Percentiles rank a stretch among this genome's conserved stretches.
Conservation (phyloP, 2,888 invertebrate species). For the Antheraea assamensis region DNA sequence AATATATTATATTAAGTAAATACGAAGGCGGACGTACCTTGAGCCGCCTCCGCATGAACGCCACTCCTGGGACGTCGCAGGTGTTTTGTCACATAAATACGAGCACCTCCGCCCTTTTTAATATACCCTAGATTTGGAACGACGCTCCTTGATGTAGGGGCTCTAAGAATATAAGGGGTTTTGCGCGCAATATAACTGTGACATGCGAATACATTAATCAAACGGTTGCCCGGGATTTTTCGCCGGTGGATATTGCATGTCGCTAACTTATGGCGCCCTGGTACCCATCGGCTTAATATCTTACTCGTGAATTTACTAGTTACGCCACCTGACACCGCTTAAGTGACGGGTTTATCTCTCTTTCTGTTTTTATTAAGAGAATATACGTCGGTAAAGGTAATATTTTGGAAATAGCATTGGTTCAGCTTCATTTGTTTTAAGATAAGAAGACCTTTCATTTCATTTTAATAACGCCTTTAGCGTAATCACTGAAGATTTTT, state of each 20-base stretch:
- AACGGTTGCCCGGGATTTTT: conserved; percentile 58
- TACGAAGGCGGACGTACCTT: neutral
- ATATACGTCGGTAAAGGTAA: neutral
- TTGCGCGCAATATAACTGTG: conserved; percentile 71
- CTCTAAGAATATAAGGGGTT: conserved; percentile 51
- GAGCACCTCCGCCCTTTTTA: conserved; percentile 68
- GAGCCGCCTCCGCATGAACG: conserved; percentile 6
- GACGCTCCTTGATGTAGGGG: conserved; percentile 60
- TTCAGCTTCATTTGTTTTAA: too few species aligned
- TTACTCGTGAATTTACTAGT: conserved; percentile 11
- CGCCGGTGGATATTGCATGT: conserved; percentile 66
- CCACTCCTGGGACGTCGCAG: conserved; percentile 43
- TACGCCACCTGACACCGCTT: conserved; percentile 7
- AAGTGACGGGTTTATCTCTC: conserved; percentile 8
- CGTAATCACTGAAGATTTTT: too few species aligned
- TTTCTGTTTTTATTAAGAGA: neutral
- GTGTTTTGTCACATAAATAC: conserved; percentile 70
- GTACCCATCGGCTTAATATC: conserved; percentile 19
- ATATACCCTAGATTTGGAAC: conserved; percentile 80
- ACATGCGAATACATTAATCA: conserved; percentile 79
- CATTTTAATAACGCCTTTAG: too few species aligned
- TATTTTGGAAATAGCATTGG: too few species aligned
- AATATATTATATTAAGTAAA: neutral
- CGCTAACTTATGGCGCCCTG: conserved; percentile 37
- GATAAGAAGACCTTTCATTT: too few species aligned